Percentiles rank a stretch among this genome's conserved stretches.
phyloP scores from a whole-genome alignment of 1,140 invertebrate genomes.

The Drosophila subpulchrella region DNA sequence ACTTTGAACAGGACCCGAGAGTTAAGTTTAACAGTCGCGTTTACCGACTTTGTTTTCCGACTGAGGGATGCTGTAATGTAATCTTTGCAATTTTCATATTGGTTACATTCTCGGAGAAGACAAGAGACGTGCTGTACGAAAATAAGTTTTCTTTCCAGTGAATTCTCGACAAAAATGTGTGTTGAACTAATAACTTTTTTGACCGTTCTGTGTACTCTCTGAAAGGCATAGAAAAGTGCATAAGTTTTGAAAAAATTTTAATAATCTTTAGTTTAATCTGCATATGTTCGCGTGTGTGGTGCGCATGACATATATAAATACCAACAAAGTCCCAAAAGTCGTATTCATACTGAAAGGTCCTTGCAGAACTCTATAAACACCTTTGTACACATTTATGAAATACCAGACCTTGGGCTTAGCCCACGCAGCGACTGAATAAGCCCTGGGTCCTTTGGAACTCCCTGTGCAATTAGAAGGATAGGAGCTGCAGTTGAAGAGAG shows the following conservation, averaged over 20 bases:
- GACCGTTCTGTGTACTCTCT: not conserved
- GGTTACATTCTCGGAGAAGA: slow-evolving; percentile 1
- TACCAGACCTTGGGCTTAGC: not conserved
- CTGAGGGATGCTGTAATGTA: slow-evolving; percentile 12
- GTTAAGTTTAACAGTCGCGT: slow-evolving; percentile 5
- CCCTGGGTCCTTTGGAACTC: not conserved
- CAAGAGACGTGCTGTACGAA: slow-evolving; percentile 9
- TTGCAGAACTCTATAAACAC: not conserved
- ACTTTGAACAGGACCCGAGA: not conserved
- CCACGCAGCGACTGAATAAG: slow-evolving; percentile 1
- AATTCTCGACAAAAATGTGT: not conserved
- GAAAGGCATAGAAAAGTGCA: not conserved
- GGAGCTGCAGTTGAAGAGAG: not conserved
- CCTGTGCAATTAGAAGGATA: not conserved
- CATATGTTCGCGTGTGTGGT: slow-evolving; percentile 7
- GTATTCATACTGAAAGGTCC: not conserved
- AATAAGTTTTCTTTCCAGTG: not conserved
- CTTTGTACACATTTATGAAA: slow-evolving; percentile 4
- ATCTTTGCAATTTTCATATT: slow-evolving; percentile 5
- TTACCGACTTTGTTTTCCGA: not conserved
- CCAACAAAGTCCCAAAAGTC: slow-evolving; percentile 1
- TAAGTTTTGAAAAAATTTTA: not conserved
- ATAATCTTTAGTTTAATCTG: slow-evolving; percentile 5
- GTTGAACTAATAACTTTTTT: not conserved
- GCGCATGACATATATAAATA: slow-evolving; percentile 9